Base-by-base conservation (phyloP, 2,888 invertebrate genomes). In the Patella depressa region DNA sequence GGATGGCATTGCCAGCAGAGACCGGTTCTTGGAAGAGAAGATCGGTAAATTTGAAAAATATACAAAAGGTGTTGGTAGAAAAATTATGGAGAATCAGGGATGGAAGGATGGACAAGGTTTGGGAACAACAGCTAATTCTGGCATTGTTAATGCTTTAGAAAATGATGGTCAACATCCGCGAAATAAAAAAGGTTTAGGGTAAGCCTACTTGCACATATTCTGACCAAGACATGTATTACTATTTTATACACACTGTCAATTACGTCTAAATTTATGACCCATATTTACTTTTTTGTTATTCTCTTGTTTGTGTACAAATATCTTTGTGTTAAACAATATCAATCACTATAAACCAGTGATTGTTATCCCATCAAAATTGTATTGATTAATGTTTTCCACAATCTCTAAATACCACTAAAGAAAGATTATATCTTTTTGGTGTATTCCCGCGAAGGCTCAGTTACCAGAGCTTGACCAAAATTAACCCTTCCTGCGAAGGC, bases 101-200 rank as follows among this genome's bases (percentile, higher is more conserved):
- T 93, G 93, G 93, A 89, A 85, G 72, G 92, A 93, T 53, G 93
- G 93, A 3, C 81, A 88, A 74, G 93, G 93, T 12, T 87, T 93
- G 19, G 93, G 93, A 2, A 79, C 71, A 14, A 87, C 84, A 65
- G 83, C 87, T 59, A 79, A 85, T 5, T 82, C 84, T 57, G 93
- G 93, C 53, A 90, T 91, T 75, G 77, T 87, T 53, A 86, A 90
- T 75, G 88, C 88, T 45, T 81, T 91, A 19, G 87, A 88, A 29
- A 89, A 85, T 78, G 90, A 91, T 55, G 91, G 91, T 2, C 90
- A 91, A 77, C 76, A 82, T 34, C 87, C 89, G 12, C 82, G 74
- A 34, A 87, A 88, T 75, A 89, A 85, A 81, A 84, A 82, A 78
- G 90, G 90, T 45, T 83, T 90, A 77, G 90, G 90, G 86, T 90